A percentile compares a stretch with the other conserved stretches of the same genome.
phyloP scores from a whole-genome alignment of 2,113 vertebrate genomes.

The Girardinichthys multiradiatus region DNA sequence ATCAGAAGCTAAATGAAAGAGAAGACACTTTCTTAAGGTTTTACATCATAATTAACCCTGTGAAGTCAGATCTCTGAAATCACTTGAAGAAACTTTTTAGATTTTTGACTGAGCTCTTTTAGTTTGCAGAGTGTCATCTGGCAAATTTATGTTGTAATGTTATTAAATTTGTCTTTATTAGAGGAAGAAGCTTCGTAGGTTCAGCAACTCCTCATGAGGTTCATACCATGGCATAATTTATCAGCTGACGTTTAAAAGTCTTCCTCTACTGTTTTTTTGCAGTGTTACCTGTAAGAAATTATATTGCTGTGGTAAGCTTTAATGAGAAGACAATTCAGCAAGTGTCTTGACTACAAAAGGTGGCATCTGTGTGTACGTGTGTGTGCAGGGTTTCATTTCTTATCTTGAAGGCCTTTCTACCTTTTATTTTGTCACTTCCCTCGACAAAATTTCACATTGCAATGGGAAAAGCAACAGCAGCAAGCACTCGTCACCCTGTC shows the following conservation, averaged over 20 bases:
- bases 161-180: too few relatives aligned
- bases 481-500: constrained; percentile 34
- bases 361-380: neutral
- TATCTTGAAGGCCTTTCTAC: constrained; percentile 41
- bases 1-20: constrained; percentile 33
- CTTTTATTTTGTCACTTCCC: constrained; percentile 50
- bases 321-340: constrained; percentile 21
- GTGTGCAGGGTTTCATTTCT: constrained; percentile 23
- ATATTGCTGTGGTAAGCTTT: constrained; percentile 4
- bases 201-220: constrained; percentile 24
- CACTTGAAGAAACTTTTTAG: too few relatives aligned
- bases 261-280: neutral
- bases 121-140: too few relatives aligned
- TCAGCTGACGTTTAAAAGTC: constrained; percentile 11
- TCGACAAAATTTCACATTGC: constrained; percentile 44
- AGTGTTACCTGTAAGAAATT: neutral
- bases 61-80: constrained; percentile 7
- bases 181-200: neutral
- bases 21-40: too few relatives aligned
- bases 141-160: too few relatives aligned
- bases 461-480: constrained; percentile 7
- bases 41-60: too few relatives aligned
- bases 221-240: neutral
- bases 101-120: too few relatives aligned
- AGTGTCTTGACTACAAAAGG: constrained; percentile 9